These are phyloP conservation scores for Penaeus indicus DNA, from an alignment of 1,140 invertebrate species.

Conservation along the genomic window DNA sequence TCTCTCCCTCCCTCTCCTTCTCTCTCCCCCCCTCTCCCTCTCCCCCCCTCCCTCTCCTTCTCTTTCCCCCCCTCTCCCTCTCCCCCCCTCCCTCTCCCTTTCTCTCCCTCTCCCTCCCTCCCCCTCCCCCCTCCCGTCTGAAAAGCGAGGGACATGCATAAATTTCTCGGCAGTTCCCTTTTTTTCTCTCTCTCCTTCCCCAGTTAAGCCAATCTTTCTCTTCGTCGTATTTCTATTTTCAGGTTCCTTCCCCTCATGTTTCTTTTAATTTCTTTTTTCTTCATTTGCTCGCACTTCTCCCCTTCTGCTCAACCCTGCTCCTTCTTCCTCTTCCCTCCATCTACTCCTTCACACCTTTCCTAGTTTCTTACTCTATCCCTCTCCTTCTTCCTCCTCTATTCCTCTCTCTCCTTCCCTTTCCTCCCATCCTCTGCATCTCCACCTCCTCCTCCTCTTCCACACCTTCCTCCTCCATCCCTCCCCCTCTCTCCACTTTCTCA, in stretches of 20 bases:
- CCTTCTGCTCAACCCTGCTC: not conserved
- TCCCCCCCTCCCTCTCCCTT: constrained; percentile 5
- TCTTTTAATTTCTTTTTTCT: not conserved
- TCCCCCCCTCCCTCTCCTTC: not conserved
- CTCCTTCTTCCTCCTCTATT: not conserved
- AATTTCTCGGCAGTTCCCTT: not conserved
- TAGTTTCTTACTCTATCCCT: not conserved
- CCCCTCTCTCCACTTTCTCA: too few species aligned
- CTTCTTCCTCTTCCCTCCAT: not conserved
- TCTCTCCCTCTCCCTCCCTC: constrained; percentile 33
- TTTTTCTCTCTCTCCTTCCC: not conserved
- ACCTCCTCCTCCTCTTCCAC: not conserved
- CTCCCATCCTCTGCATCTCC: not conserved
- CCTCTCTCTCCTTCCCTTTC: not conserved
- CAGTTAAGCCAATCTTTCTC: not conserved
- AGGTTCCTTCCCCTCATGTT: not conserved
- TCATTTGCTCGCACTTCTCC: not conserved
- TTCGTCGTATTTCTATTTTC: not conserved
- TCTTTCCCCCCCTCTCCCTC: not conserved
- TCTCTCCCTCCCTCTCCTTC: constrained; percentile 50
- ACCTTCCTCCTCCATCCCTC: not conserved
- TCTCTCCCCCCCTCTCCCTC: constrained; percentile 44
- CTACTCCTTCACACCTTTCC: not conserved
- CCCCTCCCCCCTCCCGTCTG: too few species aligned
- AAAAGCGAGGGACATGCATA: not conserved